A percentile compares a stretch with the other conserved stretches of the same genome.
phyloP scores from a whole-genome alignment of 2,113 vertebrate genomes.

The Scophthalmus maximus region DNA sequence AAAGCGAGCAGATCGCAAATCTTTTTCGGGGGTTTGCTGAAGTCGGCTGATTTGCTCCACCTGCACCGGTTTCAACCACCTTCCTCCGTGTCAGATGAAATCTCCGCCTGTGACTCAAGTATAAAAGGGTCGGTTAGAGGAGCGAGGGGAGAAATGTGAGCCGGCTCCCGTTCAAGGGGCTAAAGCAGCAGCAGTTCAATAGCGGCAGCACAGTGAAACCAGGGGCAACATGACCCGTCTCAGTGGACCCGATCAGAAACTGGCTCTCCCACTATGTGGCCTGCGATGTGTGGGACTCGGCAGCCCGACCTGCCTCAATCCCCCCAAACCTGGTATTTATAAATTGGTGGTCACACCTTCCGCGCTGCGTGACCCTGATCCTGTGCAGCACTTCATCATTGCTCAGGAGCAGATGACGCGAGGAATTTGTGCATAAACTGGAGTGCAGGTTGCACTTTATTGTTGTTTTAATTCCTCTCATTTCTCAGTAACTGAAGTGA shows the following conservation, averaged over 20 bases:
- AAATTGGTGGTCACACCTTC: conserved; percentile 44
- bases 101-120: conserved; percentile 35
- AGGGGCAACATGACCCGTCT: conserved; percentile 73
- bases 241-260: conserved; percentile 68
- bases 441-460: not conserved
- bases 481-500: conserved; percentile 18
- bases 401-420: not conserved
- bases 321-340: conserved; percentile 39
- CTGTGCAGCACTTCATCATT: conserved; percentile 5
- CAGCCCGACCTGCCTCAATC: conserved; percentile 28
- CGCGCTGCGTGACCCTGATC: conserved; percentile 50
- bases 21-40: conserved; percentile 26
- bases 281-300: conserved; percentile 9
- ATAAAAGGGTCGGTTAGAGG: conserved; percentile 37
- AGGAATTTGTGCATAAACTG: not conserved
- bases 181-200: conserved; percentile 40
- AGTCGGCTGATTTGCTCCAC: conserved; percentile 16
- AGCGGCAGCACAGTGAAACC: conserved; percentile 53
- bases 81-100: conserved; percentile 36
- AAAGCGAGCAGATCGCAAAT: not conserved
- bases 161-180: conserved; percentile 44
- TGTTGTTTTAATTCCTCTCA: too few relatives aligned
- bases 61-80: conserved; percentile 36
- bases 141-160: conserved; percentile 68
- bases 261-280: conserved; percentile 47